Conservation (phyloP, 64 coral and sea anemone genomes). For the Montipora foliosa region DNA sequence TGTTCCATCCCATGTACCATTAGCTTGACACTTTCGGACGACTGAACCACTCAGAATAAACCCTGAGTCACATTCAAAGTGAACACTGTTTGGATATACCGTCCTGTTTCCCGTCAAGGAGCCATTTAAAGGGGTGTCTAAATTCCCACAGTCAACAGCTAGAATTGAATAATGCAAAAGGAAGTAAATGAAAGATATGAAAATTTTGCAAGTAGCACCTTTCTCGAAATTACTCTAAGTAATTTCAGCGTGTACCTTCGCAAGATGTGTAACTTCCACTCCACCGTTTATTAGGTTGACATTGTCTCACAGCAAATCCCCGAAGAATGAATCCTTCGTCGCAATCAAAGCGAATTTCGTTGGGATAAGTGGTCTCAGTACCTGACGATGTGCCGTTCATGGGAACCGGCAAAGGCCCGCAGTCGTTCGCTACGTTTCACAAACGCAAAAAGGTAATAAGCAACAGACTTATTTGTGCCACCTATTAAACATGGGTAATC, state of each 20-base stretch:
- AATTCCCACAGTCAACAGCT: constrained; percentile 46
- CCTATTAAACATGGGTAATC: background rate
- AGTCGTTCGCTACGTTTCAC: background rate
- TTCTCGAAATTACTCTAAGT: background rate
- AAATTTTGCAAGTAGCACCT: background rate
- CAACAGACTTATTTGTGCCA: background rate
- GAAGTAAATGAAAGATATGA: no score
- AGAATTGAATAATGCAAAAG: no score
- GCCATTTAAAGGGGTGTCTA: constrained; percentile 54
- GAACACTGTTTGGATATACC: constrained; percentile 62
- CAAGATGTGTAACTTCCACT: constrained; percentile 37
- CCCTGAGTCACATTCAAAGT: constrained; percentile 69
- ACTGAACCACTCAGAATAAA: constrained; percentile 68
- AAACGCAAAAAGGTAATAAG: background rate
- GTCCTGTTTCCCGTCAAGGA: constrained; percentile 18
- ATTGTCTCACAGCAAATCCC: constrained; percentile 31
- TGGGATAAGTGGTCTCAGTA: constrained; percentile 38
- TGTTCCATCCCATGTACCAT: constrained; percentile 63
- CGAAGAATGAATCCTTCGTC: constrained; percentile 14
- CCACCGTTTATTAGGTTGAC: constrained; percentile 41
- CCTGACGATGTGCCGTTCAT: constrained; percentile 30
- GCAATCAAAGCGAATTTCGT: constrained; percentile 14
- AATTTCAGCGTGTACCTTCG: constrained; percentile 2
- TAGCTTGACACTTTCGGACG: constrained; percentile 32
- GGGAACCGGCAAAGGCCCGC: background rate